These are phyloP conservation scores for Philopedon plagiatum DNA, from an alignment of 2,888 invertebrate species.

Conservation along the genomic window DNA sequence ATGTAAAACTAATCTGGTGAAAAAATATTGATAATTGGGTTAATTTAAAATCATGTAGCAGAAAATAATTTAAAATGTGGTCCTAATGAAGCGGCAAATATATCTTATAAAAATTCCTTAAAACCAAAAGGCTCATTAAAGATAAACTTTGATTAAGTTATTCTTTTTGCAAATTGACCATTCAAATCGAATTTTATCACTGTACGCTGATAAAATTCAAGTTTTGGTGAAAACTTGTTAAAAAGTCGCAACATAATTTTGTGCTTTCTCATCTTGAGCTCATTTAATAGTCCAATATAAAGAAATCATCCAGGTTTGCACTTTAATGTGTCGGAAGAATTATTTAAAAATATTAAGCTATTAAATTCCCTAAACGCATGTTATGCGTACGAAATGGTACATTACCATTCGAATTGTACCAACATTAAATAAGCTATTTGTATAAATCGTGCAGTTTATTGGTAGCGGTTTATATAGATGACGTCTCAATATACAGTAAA, in stretches of 20 bases:
- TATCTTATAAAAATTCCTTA: conserved; percentile 14
- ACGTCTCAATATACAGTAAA: conserved; percentile 44
- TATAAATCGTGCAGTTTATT: conserved; percentile 41
- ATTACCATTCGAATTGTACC: conserved; percentile 39
- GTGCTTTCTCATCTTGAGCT: conserved; percentile 2
- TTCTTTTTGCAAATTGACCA: neutral
- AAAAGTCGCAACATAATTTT: conserved; percentile 1
- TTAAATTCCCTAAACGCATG: conserved; percentile 25
- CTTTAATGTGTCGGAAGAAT: conserved; percentile 28
- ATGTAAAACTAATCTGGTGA: no score
- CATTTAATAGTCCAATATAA: conserved; percentile 14
- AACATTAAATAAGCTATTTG: conserved; percentile 27
- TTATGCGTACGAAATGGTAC: conserved; percentile 37
- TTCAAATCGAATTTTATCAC: conserved; percentile 2
- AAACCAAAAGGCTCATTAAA: neutral
- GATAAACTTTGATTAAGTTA: conserved; percentile 7
- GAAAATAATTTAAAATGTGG: neutral
- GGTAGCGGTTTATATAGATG: conserved; percentile 31
- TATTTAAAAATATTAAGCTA: conserved; percentile 29
- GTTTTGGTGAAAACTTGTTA: conserved; percentile 15
- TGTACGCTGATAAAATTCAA: conserved; percentile 11
- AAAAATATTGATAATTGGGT: neutral
- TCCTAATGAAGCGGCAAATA: conserved; percentile 1
- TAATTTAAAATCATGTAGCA: neutral
- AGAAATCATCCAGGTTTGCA: conserved; percentile 7